phyloP scores from a whole-genome alignment of 2,113 vertebrate species.

The Eublepharis macularius region DNA sequence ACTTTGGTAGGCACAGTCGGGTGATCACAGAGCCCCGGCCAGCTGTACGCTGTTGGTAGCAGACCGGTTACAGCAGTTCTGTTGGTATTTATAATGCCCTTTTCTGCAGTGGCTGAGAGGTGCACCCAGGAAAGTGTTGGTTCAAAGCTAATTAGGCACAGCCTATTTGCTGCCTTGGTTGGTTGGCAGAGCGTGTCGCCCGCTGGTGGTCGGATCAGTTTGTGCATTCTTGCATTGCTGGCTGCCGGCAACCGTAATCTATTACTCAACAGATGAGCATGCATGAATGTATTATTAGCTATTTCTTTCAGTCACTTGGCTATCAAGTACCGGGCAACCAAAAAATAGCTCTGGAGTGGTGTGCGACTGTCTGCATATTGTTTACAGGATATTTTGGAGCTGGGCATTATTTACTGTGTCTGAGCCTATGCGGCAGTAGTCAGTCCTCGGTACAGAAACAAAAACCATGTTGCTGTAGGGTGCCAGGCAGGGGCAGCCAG shows the following conservation, averaged over 20 bases:
- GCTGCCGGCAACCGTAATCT: conserved; percentile 53
- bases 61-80: conserved; percentile 64
- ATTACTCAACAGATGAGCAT: conserved; percentile 86
- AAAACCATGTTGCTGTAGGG: conserved; percentile 54
- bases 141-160: neutral
- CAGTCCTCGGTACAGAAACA: neutral
- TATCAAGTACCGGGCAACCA: conserved; percentile 79
- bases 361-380: conserved; percentile 74
- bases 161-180: conserved; percentile 4
- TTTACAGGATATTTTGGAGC: conserved; percentile 75
- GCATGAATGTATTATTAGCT: conserved; percentile 82
- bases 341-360: conserved; percentile 84
- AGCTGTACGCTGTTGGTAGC: conserved; percentile 62
- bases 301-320: conserved; percentile 80
- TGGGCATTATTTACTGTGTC: conserved; percentile 69
- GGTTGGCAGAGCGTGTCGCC: conserved; percentile 2
- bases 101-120: neutral
- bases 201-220: conserved; percentile 50
- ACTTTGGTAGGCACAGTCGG: conserved; percentile 55
- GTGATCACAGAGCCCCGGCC: conserved; percentile 63
- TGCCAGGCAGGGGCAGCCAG: neutral
- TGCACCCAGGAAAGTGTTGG: neutral
- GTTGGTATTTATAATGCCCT: conserved; percentile 40
- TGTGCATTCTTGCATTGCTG: conserved; percentile 74
- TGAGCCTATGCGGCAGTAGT: neutral